Evolutionary conservation across 1,140 invertebrate species (phyloP), one percentile per base, ranked within the genome.

Genomic region (Aleiodes sp.): DNA sequence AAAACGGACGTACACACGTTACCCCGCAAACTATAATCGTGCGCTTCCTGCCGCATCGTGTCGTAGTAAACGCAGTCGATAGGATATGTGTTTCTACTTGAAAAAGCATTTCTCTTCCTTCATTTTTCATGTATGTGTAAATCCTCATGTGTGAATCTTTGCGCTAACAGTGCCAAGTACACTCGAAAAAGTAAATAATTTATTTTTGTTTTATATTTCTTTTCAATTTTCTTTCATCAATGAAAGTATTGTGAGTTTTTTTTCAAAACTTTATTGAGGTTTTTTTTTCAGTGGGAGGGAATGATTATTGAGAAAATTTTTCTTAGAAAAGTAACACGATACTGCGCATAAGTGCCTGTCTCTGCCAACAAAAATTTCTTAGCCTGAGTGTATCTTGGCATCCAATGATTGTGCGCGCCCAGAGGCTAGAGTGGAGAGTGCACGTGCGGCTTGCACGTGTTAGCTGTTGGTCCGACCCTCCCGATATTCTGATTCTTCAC

Each of bases 361-460:
- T 28, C 31, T 12, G 26, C 73, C 70, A 68, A 76, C 76, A 77
- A 83, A 83, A 81, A 83, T 84, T 59, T 81, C 77, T 83, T 80
- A 75, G 73, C 73, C 73, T 70, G 76, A 82, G 78, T 81, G 76
- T 82, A 84, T 83, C 78, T 82, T 83, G 80, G 82, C 80, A 83
- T 83, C 78, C 77, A 76, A 82, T 82, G 81, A 84, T 83, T 83
- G 79, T 78, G 19, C 46, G 70, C 72, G 78, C 80, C 56, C 80
- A 73, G 76, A 82, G 80, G 79, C 81, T 77, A 80, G 77, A 82
- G 80, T 74, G 77, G 75, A 73, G 74, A 82, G 82, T 84, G 82
- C 82, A 84, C 82, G 82, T 84, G 82, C 82, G 80, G 72, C 70
- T 78, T 81, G 81, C 82, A 84, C 82, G 82, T 84, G 82, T 84